phyloP scores from a whole-genome alignment of 2,797 vertebrate species.

The Onychomys leucogaster region DNA sequence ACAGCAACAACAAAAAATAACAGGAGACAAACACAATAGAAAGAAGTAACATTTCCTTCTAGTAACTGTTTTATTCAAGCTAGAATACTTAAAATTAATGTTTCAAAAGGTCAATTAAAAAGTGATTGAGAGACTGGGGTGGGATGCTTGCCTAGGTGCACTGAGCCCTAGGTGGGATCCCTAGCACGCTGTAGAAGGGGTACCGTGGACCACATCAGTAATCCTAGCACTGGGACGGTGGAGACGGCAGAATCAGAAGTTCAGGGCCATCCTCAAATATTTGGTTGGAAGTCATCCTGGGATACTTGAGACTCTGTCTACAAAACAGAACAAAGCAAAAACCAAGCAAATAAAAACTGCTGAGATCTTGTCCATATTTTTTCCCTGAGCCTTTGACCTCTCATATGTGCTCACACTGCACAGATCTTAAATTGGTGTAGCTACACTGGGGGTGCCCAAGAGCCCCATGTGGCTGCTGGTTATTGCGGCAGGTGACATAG shows the following conservation, averaged over 20 bases:
- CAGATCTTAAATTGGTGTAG: too few species aligned
- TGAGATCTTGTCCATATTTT: neutral
- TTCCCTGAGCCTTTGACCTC: neutral
- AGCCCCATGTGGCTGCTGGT: neutral
- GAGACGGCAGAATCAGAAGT: neutral
- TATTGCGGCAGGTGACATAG: fast-evolving
- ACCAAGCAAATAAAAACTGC: neutral
- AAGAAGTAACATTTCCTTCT: neutral
- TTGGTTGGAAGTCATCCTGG: neutral
- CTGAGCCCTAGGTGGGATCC: neutral
- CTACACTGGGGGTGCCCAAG: too few species aligned
- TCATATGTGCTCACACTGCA: neutral
- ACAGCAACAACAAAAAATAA: neutral
- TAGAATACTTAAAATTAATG: neutral
- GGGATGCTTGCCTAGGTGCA: neutral
- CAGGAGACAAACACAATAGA: neutral
- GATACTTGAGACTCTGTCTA: neutral
- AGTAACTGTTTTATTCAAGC: neutral
- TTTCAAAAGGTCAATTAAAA: neutral
- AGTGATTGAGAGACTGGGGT: neutral
- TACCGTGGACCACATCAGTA: neutral
- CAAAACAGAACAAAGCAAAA: neutral
- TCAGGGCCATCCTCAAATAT: neutral
- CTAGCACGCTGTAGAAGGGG: neutral
- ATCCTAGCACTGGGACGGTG: neutral